Base-by-base conservation (phyloP, 2,888 invertebrate genomes). In the Chaetoderma sp. region DNA sequence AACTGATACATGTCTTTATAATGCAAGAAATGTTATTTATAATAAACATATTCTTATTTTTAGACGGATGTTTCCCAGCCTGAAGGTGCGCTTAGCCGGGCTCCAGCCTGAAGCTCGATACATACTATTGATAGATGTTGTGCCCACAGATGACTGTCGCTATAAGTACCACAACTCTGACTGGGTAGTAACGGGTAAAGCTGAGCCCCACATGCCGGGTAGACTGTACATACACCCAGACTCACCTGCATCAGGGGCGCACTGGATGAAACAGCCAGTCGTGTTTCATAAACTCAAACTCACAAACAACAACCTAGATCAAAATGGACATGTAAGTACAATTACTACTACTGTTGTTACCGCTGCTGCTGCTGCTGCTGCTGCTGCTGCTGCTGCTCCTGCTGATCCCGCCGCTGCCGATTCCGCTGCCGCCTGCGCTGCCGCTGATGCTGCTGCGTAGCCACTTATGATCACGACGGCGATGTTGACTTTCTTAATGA, bases 61-160 rank as follows among this genome's bases (percentile, higher is more conserved):
- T 90, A 97, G 97, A 80, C 93, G 96, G 49, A 96, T 97, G 95
- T 97, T 96, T 86, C 97, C 97, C 0, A 91, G 93, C 0, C 89
- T 96, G 73, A 92, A 94, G 78, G 88, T 94, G 28, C 90, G 91
- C 0, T 87, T 96, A 0, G 89, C 89, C 36, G 94, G 94, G 0
- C 88, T 97, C 72, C 93, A 95, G 73, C 93, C 93, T 28, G 91
- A 92, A 27, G 90, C 91, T 61, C 91, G 91, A 81, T 97, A 97
- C 88, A 93, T 92, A 85, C 90, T 96, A 0, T 88, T 93, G 13
- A 88, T 96, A 68, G 95, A 95, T 85, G 90, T 95, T 84, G 90
- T 90, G 0, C 91, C 93, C 4, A 90, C 92, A 5, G 92, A 93
- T 49, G 91, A 92, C 72, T 91, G 92, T 70, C 91, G 96, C 28